phyloP scores from a whole-genome alignment of 2,113 vertebrate genomes.

The Shinisaurus crocodilurus region DNA sequence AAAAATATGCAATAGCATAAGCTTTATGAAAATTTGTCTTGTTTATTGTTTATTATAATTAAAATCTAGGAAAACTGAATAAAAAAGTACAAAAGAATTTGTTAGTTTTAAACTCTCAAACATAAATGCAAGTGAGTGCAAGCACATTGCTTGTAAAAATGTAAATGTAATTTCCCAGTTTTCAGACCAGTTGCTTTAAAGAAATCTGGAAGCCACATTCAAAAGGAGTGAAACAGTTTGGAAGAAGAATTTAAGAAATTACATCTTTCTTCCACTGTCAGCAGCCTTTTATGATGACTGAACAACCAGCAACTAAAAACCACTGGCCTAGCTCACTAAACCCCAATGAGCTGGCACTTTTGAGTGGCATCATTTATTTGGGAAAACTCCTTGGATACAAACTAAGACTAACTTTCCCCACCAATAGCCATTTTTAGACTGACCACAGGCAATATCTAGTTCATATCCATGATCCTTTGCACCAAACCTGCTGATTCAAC shows the following conservation, averaged over 20 bases:
- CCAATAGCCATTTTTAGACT: conserved; percentile 22
- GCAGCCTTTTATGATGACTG: conserved; percentile 16
- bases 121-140: conserved; percentile 3
- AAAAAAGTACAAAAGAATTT: neutral
- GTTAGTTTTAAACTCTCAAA: neutral
- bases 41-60: neutral
- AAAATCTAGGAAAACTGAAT: neutral
- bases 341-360: conserved; percentile 18
- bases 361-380: conserved; percentile 14
- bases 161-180: neutral
- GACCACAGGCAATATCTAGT: neutral
- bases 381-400: conserved; percentile 25
- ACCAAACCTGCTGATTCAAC: neutral
- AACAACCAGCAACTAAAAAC: conserved; percentile 22
- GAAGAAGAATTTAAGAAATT: conserved; percentile 26
- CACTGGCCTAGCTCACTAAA: conserved; percentile 4
- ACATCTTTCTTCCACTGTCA: conserved; percentile 36
- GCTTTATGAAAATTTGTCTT: neutral
- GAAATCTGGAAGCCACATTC: conserved; percentile 1
- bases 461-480: conserved; percentile 28
- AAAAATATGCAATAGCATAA: neutral
- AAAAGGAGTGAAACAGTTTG: neutral
- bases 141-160: neutral
- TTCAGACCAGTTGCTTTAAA: neutral
- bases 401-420: conserved; percentile 20